phyloP scores from a whole-genome alignment of 2,888 invertebrate species.

The Sipha maydis region DNA sequence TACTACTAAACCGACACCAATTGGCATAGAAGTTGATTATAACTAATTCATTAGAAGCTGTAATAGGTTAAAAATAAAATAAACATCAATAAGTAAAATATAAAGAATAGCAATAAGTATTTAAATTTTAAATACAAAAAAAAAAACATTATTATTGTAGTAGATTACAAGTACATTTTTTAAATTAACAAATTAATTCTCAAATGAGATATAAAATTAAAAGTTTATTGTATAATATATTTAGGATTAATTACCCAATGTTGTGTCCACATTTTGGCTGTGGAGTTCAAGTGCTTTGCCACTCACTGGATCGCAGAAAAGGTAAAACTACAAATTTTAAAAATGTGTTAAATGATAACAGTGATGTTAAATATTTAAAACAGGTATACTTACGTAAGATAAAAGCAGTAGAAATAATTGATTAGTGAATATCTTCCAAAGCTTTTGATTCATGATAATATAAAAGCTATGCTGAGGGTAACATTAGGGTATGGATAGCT shows the following conservation, averaged over 20 bases:
- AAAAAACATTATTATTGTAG: neutral
- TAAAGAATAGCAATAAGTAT: neutral
- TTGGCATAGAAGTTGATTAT: constrained; percentile 99
- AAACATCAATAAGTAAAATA: constrained; percentile 55
- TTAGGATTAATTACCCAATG: constrained; percentile 61
- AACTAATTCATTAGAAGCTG: constrained; percentile 95
- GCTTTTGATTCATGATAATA: constrained; percentile 48
- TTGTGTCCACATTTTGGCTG: constrained; percentile 62
- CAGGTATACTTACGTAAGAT: constrained; percentile 8
- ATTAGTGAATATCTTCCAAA: constrained; percentile 5
- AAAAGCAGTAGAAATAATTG: constrained; percentile 28
- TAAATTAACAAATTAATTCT: neutral
- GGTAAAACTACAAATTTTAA: neutral
- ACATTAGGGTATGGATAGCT: constrained; percentile 28
- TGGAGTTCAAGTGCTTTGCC: constrained; percentile 49
- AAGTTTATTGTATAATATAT: too few relatives aligned
- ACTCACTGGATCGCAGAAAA: constrained; percentile 21
- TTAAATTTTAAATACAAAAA: neutral
- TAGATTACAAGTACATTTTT: neutral
- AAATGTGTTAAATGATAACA: too few relatives aligned
- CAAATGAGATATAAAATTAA: too few relatives aligned
- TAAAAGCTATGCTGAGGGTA: constrained; percentile 7
- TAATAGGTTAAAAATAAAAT: constrained; percentile 67
- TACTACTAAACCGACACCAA: constrained; percentile 99
- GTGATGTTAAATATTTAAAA: too few relatives aligned